Evolutionary conservation across 2,888 invertebrate species (phyloP).

Genomic region (Agonopterix alstromeriana): DNA sequence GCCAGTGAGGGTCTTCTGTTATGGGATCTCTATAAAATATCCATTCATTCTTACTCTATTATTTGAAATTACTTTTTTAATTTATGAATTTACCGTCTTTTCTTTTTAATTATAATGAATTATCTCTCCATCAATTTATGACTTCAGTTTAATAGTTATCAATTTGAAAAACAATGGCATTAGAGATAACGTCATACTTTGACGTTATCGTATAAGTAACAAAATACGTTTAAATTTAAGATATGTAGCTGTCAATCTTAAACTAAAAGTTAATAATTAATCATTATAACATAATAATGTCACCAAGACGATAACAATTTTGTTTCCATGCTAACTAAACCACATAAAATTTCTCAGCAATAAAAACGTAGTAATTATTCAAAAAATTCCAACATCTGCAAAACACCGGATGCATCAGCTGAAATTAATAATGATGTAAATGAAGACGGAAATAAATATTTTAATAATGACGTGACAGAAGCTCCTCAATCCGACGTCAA

Average conservation of each 20-base stretch:
- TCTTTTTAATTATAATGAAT: background rate
- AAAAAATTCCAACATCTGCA: slow-evolving; percentile 67
- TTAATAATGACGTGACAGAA: slow-evolving; percentile 66
- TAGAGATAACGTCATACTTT: background rate
- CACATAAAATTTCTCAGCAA: background rate
- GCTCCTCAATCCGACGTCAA: slow-evolving; percentile 68
- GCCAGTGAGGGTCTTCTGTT: slow-evolving; percentile 91
- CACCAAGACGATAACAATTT: background rate
- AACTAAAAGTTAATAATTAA: background rate
- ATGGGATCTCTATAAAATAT: slow-evolving; percentile 73
- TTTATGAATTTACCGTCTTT: too few species aligned
- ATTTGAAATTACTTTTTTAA: too few species aligned
- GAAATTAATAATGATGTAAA: slow-evolving; percentile 60
- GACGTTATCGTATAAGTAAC: too few species aligned
- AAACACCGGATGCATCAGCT: slow-evolving; percentile 68
- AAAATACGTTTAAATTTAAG: background rate
- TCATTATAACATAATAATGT: background rate
- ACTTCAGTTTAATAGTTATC: background rate
- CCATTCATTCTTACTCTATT: slow-evolving; percentile 47
- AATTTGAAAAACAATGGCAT: background rate
- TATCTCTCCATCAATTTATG: background rate
- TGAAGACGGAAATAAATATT: slow-evolving; percentile 39
- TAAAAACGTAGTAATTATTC: slow-evolving; percentile 7
- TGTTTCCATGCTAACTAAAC: background rate
- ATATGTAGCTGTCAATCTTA: background rate